Base-by-base conservation (phyloP, 2,888 invertebrate species). In the Alloplasta piceator region DNA sequence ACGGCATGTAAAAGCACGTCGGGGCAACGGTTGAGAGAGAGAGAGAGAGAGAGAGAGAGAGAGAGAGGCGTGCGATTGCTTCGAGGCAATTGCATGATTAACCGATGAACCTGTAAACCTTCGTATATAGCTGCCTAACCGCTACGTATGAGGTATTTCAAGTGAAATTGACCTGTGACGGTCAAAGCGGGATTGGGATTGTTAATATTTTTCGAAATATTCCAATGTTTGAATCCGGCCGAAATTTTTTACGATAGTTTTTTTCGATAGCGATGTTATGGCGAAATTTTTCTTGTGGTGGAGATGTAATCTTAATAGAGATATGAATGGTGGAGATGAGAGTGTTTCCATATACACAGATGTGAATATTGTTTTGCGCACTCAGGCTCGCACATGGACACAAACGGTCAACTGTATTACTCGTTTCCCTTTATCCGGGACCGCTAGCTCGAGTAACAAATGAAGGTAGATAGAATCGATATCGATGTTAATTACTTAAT, bases 401-500 rank as follows among this genome's bases (percentile, higher is more conserved):
- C 64, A 10, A 38, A n/a, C 50, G 14, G 38, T 50, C 41, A 39
- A 77, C 64, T 66, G 58, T 58, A 71, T 52, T 50, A 46, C 72
- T 67, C 2, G 52, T 55, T 26, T 26, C 26, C 64, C 68, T 46
- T 73, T 64, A 77, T 73, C 77, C 73, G 26, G 1, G 26, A 26
- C 1, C 43, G 58, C 58, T 52, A 66, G 73, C 73, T 67, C 58
- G 76, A 80, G 73, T 77, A 80, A 60, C 80, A 73, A 80, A 80
- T 73, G 73, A 80, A 77, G 77, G 58, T 43, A 77, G 80, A 73
- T 66, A 60, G 68, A 64, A 80, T 80, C 80, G 70, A 80, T 80
- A 80, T 73, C 73, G 68, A 58, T 77, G 77, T 80, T 80, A 77
- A 80, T 80, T 77, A 80, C 80, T 80, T 26, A 26, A 1, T 77